Conservation (phyloP, 2,888 invertebrate genomes). For the Himalopsyche kuldschensis region DNA sequence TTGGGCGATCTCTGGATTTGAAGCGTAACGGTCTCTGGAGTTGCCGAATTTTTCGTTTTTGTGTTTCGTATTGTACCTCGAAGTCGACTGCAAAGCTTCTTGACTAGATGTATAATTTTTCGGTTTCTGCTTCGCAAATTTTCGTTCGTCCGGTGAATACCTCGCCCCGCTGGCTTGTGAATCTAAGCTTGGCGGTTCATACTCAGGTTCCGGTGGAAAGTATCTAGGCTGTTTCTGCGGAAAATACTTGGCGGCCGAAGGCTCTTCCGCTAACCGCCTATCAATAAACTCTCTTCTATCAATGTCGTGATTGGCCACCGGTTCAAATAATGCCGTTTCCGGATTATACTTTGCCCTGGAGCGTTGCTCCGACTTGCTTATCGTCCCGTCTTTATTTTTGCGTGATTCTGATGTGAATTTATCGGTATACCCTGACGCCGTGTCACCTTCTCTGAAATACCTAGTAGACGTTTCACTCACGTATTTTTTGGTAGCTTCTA, state of each 20-base stretch:
- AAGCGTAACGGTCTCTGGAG: conserved; percentile 61
- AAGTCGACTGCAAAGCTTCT: conserved; percentile 52
- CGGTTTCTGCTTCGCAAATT: conserved; percentile 50
- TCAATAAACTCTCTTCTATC: conserved; percentile 53
- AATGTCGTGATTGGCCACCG: conserved; percentile 50
- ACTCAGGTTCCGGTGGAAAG: conserved; percentile 59
- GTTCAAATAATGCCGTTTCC: conserved; percentile 50
- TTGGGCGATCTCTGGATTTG: conserved; percentile 64
- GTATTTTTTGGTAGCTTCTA: conserved; percentile 60
- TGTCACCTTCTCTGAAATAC: conserved; percentile 59
- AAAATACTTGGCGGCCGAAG: conserved; percentile 43
- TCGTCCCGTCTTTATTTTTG: conserved; percentile 53
- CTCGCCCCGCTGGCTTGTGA: conserved; percentile 63
- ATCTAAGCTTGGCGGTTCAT: conserved; percentile 70
- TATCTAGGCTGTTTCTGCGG: conserved; percentile 46
- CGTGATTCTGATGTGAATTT: conserved; percentile 58
- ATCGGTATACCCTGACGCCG: conserved; percentile 58
- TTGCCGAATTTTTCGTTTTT: conserved; percentile 55
- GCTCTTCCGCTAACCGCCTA: conserved; percentile 45
- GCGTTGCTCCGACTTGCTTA: conserved; percentile 47
- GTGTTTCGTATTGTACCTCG: conserved; percentile 50
- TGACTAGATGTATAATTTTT: conserved; percentile 57
- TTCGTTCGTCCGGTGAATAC: conserved; percentile 63
- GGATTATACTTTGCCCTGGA: conserved; percentile 54
- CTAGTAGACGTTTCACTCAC: conserved; percentile 62